Conservation (phyloP, 2,797 vertebrate species). For the Odontamblyopus lacepedii region DNA sequence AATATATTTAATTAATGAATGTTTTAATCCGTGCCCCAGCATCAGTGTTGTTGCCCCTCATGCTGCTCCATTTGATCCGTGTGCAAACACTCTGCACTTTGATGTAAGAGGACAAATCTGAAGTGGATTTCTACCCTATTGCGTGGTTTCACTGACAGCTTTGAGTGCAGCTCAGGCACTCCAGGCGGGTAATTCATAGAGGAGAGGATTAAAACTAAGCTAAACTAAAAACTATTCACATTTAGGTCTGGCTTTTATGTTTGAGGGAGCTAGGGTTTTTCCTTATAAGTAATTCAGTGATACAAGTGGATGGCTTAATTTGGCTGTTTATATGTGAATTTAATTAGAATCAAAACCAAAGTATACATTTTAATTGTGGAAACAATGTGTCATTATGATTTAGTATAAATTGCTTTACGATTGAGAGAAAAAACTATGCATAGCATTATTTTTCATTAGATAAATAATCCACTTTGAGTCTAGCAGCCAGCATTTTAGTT, state of each 20-base stretch:
- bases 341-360: constrained; percentile 1
- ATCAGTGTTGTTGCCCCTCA: constrained; percentile 68
- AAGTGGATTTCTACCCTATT: constrained; percentile 67
- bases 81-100: constrained; percentile 73
- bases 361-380: constrained; percentile 22
- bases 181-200: constrained; percentile 25
- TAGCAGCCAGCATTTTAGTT: constrained; percentile 40
- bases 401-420: constrained; percentile 29
- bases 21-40: constrained; percentile 65
- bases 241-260: constrained; percentile 22
- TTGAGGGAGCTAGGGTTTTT: constrained; percentile 21
- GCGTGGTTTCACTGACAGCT: constrained; percentile 58
- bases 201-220: constrained; percentile 42
- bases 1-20: constrained; percentile 78
- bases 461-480: constrained; percentile 39
- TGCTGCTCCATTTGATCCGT: constrained; percentile 71
- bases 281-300: constrained; percentile 18
- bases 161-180: constrained; percentile 39
- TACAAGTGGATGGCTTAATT: constrained; percentile 1
- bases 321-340: constrained; percentile 9
- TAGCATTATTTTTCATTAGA: constrained; percentile 45
- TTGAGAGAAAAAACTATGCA: constrained; percentile 32
- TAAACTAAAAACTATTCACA: constrained; percentile 17
- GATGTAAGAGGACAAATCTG: constrained; percentile 63
- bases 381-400: constrained; percentile 36